Conservation (phyloP, 2,888 invertebrate genomes). For the Drosophila greeni region DNA sequence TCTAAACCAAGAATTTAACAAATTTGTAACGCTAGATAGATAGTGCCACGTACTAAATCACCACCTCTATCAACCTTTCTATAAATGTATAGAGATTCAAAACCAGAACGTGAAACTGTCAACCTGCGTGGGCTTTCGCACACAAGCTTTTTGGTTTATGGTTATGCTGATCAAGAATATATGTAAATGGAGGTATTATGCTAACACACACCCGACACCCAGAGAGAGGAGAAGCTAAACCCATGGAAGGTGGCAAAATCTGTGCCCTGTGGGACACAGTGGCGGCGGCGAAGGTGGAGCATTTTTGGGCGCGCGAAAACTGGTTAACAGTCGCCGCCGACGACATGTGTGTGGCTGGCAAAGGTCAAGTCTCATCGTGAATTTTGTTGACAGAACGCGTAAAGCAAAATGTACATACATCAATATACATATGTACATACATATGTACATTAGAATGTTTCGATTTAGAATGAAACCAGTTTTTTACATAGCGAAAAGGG, state of each 20-base stretch:
- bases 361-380: slow-evolving; percentile 59
- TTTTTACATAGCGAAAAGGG: slow-evolving; percentile 4
- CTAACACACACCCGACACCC: background rate
- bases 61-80: background rate
- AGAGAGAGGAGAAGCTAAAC: background rate
- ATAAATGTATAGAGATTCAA: background rate
- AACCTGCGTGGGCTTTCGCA: background rate
- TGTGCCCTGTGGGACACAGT: background rate
- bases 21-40: background rate
- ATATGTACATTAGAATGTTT: background rate
- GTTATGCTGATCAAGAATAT: slow-evolving; percentile 3
- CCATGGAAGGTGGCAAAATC: background rate
- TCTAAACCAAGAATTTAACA: background rate
- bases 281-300: background rate
- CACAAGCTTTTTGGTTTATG: background rate
- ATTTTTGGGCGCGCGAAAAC: slow-evolving; percentile 14
- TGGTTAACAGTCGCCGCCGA: slow-evolving; percentile 13
- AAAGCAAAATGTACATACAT: slow-evolving; percentile 37
- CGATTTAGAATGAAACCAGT: slow-evolving; percentile 34
- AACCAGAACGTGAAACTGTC: background rate
- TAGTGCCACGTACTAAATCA: background rate
- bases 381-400: slow-evolving; percentile 49
- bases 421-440: background rate
- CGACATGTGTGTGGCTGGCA: slow-evolving; percentile 12
- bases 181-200: background rate